phyloP scores from a whole-genome alignment of 1,140 invertebrate genomes.

The Augochlora pura region DNA sequence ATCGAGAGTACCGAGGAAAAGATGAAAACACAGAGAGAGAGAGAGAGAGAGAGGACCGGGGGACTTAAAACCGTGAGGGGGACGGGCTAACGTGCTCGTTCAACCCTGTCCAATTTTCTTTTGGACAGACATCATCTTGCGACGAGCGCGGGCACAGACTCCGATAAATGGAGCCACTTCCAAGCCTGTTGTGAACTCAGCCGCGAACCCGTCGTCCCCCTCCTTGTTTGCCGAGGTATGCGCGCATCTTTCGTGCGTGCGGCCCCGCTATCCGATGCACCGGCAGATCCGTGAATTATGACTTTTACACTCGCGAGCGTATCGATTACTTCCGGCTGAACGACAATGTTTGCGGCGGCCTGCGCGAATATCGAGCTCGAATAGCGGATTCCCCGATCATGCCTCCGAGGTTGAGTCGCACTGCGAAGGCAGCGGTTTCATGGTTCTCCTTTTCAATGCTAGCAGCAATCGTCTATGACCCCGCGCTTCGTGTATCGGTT shows the following conservation, averaged over 20 bases:
- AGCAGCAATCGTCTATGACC: background rate
- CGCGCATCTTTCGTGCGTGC: background rate
- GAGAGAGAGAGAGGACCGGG: background rate
- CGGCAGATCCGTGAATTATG: slow-evolving; percentile 26
- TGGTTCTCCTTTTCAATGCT: background rate
- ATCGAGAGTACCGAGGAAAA: background rate
- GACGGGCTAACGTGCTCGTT: slow-evolving; percentile 15
- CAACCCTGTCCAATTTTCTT: slow-evolving; percentile 34
- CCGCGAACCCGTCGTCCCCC: background rate
- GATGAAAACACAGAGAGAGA: no score
- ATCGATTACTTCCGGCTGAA: slow-evolving; percentile 43
- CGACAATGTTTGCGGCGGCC: slow-evolving; percentile 11
- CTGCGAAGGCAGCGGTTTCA: background rate
- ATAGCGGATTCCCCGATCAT: background rate
- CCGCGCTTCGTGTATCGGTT: background rate
- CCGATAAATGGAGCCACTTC: background rate
- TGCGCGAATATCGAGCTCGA: no score
- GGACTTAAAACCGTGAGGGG: background rate
- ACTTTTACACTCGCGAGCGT: slow-evolving; percentile 31
- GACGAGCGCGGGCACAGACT: background rate
- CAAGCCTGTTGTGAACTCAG: background rate
- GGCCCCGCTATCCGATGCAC: background rate
- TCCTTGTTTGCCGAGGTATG: slow-evolving; percentile 4
- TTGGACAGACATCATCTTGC: background rate
- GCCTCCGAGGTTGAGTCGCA: background rate